These are phyloP conservation scores for Petromus typicus DNA, from an alignment of 2,113 vertebrate genomes.

Conservation along the genomic window DNA sequence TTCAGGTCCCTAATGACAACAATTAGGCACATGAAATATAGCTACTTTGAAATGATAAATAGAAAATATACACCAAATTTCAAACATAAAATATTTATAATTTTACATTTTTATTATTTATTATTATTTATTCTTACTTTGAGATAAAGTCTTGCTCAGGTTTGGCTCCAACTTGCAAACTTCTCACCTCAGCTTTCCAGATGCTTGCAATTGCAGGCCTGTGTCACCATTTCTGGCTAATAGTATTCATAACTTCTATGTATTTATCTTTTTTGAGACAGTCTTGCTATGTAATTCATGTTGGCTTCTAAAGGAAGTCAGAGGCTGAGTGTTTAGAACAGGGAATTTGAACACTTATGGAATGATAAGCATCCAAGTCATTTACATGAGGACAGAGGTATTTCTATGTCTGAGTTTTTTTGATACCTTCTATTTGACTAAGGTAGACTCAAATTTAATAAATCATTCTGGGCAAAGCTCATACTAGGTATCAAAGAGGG, in stretches of 20 bases:
- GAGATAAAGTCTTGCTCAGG: neutral
- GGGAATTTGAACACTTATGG: neutral
- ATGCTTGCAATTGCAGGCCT: neutral
- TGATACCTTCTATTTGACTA: slow-evolving; percentile 27
- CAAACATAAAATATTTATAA: slow-evolving; percentile 26
- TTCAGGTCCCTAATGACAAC: neutral
- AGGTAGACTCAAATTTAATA: slow-evolving; percentile 48
- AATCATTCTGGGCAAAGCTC: slow-evolving; percentile 33
- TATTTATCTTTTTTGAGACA: neutral
- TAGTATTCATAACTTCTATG: neutral
- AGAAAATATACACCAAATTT: slow-evolving; percentile 41
- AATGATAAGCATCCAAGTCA: neutral
- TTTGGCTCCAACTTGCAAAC: neutral
- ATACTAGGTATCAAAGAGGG: neutral
- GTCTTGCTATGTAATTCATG: neutral
- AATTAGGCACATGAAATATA: slow-evolving; percentile 19
- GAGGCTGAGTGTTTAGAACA: slow-evolving; percentile 48
- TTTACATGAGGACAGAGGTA: neutral
- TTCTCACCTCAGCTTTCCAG: neutral
- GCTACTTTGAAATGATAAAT: slow-evolving; percentile 17
- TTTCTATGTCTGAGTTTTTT: slow-evolving; percentile 35
- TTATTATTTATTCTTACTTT: too few relatives aligned
- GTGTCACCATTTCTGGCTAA: neutral
- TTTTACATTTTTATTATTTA: neutral
- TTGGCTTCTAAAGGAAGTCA: slow-evolving; percentile 4